These are phyloP conservation scores for Galerucella nymphaeae DNA, from an alignment of 2,888 invertebrate genomes.

Conservation along the genomic window DNA sequence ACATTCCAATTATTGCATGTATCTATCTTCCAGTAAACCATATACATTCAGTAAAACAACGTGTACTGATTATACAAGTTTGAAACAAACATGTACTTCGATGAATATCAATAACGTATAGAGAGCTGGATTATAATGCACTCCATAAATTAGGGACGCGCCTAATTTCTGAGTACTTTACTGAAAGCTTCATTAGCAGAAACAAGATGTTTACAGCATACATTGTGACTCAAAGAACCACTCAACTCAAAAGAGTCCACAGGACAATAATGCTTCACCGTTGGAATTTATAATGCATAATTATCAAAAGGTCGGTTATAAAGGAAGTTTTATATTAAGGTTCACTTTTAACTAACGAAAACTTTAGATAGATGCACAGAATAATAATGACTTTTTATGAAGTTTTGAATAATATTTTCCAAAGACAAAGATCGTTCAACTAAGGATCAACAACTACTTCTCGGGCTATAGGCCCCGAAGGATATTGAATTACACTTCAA, in stretches of 20 bases:
- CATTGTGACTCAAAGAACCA: background rate
- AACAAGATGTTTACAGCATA: slow-evolving; percentile 27
- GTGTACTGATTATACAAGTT: background rate
- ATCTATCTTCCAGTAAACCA: background rate
- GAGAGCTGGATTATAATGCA: slow-evolving; percentile 9
- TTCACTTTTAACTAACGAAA: no score
- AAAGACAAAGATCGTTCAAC: no score
- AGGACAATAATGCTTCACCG: no score
- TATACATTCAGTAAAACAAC: background rate
- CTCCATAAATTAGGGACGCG: slow-evolving; percentile 25
- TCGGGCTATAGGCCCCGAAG: no score
- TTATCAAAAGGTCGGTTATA: no score
- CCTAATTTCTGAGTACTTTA: slow-evolving; percentile 21
- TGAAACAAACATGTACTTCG: background rate
- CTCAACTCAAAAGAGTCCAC: background rate
- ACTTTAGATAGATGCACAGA: no score
- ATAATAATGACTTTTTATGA: no score
- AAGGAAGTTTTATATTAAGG: no score
- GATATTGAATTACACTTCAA: no score
- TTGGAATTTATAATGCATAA: no score
- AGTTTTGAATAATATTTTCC: no score
- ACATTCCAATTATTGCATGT: background rate
- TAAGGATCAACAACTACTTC: no score
- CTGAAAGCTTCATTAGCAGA: slow-evolving; percentile 29
- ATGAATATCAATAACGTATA: slow-evolving; percentile 24